Conservation (phyloP, 2,888 invertebrate species). For the Microchrysa polita region DNA sequence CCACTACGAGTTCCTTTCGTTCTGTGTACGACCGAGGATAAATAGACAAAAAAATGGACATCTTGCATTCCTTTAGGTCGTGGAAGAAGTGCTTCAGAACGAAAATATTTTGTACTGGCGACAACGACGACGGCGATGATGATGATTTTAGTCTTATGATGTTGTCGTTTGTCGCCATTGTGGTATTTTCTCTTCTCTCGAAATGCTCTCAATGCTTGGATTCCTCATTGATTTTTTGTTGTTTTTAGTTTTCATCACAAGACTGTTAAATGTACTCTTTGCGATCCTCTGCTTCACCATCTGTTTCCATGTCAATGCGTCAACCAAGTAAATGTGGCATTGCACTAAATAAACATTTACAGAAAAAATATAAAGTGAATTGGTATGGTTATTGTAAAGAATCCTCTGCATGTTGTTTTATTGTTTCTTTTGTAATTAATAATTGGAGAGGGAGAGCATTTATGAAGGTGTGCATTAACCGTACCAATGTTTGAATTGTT, state of each 20-base stretch:
- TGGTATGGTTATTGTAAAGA: slow-evolving; percentile 11
- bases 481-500: slow-evolving; percentile 30
- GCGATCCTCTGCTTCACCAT: not conserved
- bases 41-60: slow-evolving; percentile 4
- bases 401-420: too few relatives aligned
- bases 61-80: slow-evolving; percentile 12
- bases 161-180: not conserved
- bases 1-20: not conserved
- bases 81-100: not conserved
- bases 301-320: not conserved
- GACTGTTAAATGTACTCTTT: not conserved
- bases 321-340: not conserved
- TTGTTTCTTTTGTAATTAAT: too few relatives aligned
- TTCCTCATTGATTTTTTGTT: too few relatives aligned
- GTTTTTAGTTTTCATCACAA: too few relatives aligned
- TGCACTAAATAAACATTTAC: slow-evolving; percentile 31
- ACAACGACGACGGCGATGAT: too few relatives aligned
- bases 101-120: not conserved
- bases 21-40: not conserved
- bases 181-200: not conserved
- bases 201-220: too few relatives aligned
- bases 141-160: not conserved
- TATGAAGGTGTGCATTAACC: slow-evolving; percentile 30
- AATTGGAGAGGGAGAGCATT: too few relatives aligned
- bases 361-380: slow-evolving; percentile 21